Percentiles rank a stretch among this genome's conserved stretches.
These are phyloP conservation scores for Hiodon alosoides DNA, from an alignment of 2,113 vertebrate genomes.

Conservation along the genomic window DNA sequence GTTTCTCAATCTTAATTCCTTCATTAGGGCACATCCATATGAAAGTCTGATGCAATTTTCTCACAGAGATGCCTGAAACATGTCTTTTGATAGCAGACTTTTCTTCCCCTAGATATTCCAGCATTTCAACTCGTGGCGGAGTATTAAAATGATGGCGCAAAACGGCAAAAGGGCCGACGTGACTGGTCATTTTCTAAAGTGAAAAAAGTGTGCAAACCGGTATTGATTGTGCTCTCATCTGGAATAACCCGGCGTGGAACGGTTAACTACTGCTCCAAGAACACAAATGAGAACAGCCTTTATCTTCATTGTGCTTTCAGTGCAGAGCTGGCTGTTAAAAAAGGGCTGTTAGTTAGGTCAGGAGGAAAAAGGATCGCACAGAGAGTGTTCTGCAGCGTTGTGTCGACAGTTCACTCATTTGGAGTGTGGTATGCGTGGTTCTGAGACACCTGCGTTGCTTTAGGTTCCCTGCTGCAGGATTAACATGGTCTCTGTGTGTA, in stretches of 20 bases:
- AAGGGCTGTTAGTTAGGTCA: too few relatives aligned
- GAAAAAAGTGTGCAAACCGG: background rate
- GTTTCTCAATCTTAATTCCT: conserved; percentile 39
- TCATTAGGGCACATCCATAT: conserved; percentile 34
- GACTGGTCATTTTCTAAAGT: background rate
- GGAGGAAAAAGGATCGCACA: too few relatives aligned
- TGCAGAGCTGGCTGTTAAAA: too few relatives aligned
- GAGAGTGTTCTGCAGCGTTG: too few relatives aligned
- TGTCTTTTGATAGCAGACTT: conserved; percentile 34
- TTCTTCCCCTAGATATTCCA: conserved; percentile 23
- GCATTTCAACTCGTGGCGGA: conserved; percentile 35
- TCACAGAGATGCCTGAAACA: conserved; percentile 28
- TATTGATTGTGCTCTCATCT: background rate
- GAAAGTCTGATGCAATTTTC: conserved; percentile 11
- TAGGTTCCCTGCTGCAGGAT: too few relatives aligned
- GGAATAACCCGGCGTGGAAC: background rate
- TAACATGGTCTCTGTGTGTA: too few relatives aligned
- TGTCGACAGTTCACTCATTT: too few relatives aligned
- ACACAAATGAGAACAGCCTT: background rate
- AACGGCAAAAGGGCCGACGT: background rate
- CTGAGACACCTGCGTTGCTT: too few relatives aligned
- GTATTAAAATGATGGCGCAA: conserved; percentile 23
- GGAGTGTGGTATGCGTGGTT: too few relatives aligned
- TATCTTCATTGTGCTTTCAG: background rate
- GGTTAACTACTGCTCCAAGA: background rate